Evolutionary conservation across 2,888 invertebrate genomes (phyloP).

Genomic region (Lepidonotus clava): DNA sequence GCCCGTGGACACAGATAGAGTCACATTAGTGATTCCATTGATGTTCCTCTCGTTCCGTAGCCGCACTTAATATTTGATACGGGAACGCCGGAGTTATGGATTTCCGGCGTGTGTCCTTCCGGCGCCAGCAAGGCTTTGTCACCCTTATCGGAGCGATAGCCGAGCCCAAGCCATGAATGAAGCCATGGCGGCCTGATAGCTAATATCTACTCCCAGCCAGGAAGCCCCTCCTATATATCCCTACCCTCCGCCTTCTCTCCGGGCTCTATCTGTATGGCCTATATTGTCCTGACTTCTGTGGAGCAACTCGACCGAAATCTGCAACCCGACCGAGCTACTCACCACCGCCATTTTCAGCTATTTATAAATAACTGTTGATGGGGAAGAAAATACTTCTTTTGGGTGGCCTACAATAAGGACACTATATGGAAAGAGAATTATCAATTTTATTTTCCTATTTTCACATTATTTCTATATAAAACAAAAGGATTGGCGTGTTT

Average conservation of each 20-base stretch:
- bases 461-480: no score
- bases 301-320: no score
- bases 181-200: background rate
- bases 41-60: background rate
- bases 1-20: background rate
- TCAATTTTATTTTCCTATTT: no score
- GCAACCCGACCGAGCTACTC: no score
- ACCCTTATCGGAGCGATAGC: background rate
- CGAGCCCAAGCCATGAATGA: background rate
- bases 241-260: background rate
- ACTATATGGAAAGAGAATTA: no score
- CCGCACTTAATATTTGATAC: slow-evolving; percentile 24
- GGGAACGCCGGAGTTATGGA: background rate
- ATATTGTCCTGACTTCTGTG: no score
- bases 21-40: slow-evolving; percentile 14
- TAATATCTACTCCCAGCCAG: slow-evolving; percentile 1
- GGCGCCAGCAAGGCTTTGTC: background rate
- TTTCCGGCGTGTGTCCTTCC: slow-evolving; percentile 16
- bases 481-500: no score
- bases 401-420: no score
- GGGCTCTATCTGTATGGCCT: background rate
- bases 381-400: no score
- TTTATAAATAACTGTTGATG: no score
- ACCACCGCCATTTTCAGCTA: no score
- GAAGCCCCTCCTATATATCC: background rate